Evolutionary conservation across 2,888 invertebrate species (phyloP).

Genomic region (Papilio gigon): DNA sequence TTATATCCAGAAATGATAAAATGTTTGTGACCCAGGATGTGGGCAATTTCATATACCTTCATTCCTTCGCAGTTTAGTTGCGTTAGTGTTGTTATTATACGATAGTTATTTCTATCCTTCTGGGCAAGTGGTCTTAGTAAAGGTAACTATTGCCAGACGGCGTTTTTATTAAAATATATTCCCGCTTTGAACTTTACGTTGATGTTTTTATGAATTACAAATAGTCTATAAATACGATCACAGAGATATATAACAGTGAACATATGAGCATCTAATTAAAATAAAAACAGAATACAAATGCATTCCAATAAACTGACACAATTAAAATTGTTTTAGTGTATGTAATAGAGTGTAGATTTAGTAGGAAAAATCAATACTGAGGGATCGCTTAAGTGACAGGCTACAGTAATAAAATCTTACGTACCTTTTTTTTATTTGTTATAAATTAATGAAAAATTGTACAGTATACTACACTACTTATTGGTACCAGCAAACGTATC

Average conservation of each 20-base stretch:
- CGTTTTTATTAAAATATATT: constrained; percentile 54
- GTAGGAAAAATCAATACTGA: too few species aligned
- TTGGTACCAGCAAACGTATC: neutral
- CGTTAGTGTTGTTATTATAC: constrained; percentile 49
- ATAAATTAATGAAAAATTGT: neutral
- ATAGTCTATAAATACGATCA: constrained; percentile 8
- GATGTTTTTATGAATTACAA: constrained; percentile 60
- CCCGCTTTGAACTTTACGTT: constrained; percentile 47
- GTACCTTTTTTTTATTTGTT: too few species aligned
- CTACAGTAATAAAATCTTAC: too few species aligned
- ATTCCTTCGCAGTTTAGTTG: constrained; percentile 62
- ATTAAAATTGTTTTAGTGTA: too few species aligned
- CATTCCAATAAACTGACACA: too few species aligned
- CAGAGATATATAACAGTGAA: neutral
- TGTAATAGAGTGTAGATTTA: too few species aligned
- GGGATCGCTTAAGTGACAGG: too few species aligned
- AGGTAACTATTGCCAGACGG: constrained; percentile 51
- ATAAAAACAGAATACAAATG: too few species aligned
- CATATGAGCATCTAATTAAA: neutral
- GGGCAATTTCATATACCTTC: constrained; percentile 63
- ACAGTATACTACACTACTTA: neutral
- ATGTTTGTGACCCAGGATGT: constrained; percentile 37
- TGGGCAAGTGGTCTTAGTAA: constrained; percentile 56
- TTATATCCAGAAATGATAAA: neutral
- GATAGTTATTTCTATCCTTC: constrained; percentile 60